phyloP scores from a whole-genome alignment of 2,888 invertebrate genomes.

The Stegophylla sp. region DNA sequence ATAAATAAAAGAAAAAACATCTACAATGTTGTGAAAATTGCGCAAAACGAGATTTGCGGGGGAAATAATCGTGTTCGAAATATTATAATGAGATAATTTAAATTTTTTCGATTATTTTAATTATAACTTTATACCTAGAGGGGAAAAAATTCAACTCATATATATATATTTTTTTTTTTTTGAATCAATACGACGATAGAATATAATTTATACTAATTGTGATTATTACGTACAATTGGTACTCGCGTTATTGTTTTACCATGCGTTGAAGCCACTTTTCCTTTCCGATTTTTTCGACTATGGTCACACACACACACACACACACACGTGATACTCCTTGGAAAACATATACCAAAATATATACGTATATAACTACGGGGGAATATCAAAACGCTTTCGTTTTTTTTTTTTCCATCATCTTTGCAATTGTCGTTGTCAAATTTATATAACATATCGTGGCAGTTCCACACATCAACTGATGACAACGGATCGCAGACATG shows the following conservation, averaged over 20 bases:
- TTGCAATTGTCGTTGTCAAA: neutral
- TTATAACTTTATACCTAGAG: neutral
- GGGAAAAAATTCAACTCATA: neutral
- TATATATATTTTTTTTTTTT: neutral
- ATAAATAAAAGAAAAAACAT: neutral
- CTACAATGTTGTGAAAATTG: neutral
- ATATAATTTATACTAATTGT: neutral
- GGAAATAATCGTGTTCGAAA: neutral
- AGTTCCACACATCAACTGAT: neutral
- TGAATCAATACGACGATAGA: neutral
- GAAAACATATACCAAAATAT: constrained; percentile 16
- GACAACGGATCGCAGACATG: constrained; percentile 1
- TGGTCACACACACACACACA: constrained; percentile 6
- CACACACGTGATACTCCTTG: neutral
- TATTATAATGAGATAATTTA: neutral
- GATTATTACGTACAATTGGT: constrained; percentile 40
- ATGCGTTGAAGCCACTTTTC: constrained; percentile 48
- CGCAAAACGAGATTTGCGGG: neutral
- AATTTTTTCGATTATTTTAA: neutral
- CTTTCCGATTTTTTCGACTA: constrained; percentile 34
- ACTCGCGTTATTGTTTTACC: constrained; percentile 52
- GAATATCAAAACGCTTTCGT: constrained; percentile 48
- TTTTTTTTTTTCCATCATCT: constrained; percentile 46
- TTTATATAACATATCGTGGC: constrained; percentile 17
- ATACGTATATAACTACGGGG: too few relatives aligned